Evolutionary conservation across 2,113 vertebrate species (phyloP).

Genomic region (Chaetodon auriga): DNA sequence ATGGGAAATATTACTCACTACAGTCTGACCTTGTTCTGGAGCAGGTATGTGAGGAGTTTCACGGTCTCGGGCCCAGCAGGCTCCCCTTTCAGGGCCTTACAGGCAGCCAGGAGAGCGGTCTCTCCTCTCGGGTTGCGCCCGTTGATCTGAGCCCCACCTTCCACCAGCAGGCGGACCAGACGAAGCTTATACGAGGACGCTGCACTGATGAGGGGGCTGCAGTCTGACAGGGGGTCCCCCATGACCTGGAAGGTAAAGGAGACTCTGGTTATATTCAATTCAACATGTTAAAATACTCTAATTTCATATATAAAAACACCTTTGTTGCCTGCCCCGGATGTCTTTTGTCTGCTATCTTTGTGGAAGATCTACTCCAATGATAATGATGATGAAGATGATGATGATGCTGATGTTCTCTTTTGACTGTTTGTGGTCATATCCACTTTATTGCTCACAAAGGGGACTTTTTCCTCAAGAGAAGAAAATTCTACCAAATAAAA

Average conservation of each 20-base stretch:
- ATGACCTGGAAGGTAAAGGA: slow-evolving; percentile 49
- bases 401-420: background rate
- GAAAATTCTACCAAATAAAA: background rate
- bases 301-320: background rate
- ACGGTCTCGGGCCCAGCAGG: slow-evolving; percentile 43
- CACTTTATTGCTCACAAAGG: background rate
- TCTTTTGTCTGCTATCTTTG: background rate
- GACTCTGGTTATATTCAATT: background rate
- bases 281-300: background rate
- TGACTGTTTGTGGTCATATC: background rate
- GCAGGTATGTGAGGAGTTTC: slow-evolving; percentile 76
- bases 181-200: slow-evolving; percentile 78
- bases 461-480: background rate
- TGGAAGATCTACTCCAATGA: background rate
- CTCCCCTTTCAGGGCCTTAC: slow-evolving; percentile 69
- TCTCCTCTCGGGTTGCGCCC: slow-evolving; percentile 75
- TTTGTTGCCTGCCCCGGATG: background rate
- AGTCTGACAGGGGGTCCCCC: slow-evolving; percentile 73
- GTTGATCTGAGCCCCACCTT: slow-evolving; percentile 82
- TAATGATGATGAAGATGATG: background rate
- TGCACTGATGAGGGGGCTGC: slow-evolving; percentile 79
- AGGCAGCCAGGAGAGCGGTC: slow-evolving; percentile 79
- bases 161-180: slow-evolving; percentile 80
- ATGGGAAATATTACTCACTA: background rate
- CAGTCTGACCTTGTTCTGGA: slow-evolving; percentile 69